Conservation (phyloP, 53 echinoderm and acorn worm species). For the Antedon mediterranea region DNA sequence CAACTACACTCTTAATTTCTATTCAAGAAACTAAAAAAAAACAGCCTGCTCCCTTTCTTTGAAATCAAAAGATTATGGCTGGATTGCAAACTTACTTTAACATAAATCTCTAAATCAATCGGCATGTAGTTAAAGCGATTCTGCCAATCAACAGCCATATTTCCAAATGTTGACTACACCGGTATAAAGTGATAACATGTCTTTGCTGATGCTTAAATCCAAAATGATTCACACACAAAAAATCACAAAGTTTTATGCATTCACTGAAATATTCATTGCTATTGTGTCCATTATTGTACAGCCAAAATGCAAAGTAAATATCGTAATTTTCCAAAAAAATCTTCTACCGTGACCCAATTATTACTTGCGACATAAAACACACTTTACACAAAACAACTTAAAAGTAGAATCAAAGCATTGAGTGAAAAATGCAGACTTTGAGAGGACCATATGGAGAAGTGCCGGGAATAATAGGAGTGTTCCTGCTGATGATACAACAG, state of each 20-base stretch:
- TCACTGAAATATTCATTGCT: background rate
- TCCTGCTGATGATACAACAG: background rate
- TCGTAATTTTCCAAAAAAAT: no score
- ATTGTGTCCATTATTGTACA: background rate
- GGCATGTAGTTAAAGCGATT: constrained; percentile 25
- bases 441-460: background rate
- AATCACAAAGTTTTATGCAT: background rate
- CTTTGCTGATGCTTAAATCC: background rate
- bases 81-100: constrained; percentile 38
- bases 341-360: no score
- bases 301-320: no score
- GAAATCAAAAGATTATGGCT: no score
- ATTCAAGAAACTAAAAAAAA: no score
- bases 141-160: constrained; percentile 20
- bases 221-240: background rate
- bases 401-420: no score
- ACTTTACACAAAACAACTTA: background rate
- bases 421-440: background rate
- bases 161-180: no score
- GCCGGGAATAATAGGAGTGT: background rate
- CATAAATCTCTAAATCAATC: constrained; percentile 17
- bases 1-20: no score
- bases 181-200: no score
- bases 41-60: no score
- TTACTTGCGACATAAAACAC: no score